Conservation (phyloP, 1,140 invertebrate genomes). For the Ptiloglossa arizonensis region DNA sequence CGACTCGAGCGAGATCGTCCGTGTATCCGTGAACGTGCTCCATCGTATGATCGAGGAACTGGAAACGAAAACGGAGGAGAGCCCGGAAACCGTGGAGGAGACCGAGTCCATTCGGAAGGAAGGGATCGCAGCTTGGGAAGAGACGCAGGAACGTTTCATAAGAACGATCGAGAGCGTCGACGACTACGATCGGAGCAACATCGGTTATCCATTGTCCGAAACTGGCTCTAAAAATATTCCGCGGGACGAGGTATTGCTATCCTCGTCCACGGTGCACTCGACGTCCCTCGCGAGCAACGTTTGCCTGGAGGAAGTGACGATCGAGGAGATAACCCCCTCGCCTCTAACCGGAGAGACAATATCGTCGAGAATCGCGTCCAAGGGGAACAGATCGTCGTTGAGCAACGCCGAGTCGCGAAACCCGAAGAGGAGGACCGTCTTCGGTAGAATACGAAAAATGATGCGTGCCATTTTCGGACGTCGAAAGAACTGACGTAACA, state of each 20-base stretch:
- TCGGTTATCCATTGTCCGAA: background rate
- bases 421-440: slow-evolving; percentile 53
- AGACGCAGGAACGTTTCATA: slow-evolving; percentile 65
- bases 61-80: slow-evolving; percentile 31
- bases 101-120: slow-evolving; percentile 4
- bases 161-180: slow-evolving; percentile 54
- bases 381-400: too few species aligned
- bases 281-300: slow-evolving; percentile 12
- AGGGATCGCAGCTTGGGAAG: slow-evolving; percentile 61
- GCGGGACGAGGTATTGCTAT: slow-evolving; percentile 1
- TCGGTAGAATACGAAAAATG: slow-evolving; percentile 59
- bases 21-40: slow-evolving; percentile 39
- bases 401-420: too few species aligned
- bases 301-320: slow-evolving; percentile 22
- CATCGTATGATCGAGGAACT: slow-evolving; percentile 65
- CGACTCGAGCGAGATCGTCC: slow-evolving; percentile 24
- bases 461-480: slow-evolving; percentile 55
- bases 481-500: slow-evolving; percentile 56
- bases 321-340: slow-evolving; percentile 39
- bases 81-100: background rate
- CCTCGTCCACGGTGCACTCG: slow-evolving; percentile 15
- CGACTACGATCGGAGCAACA: background rate
- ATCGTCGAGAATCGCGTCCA: background rate
- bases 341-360: background rate
- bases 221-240: background rate